Base-by-base conservation (phyloP, 2,797 vertebrate genomes). In the Semotilus atromaculatus region DNA sequence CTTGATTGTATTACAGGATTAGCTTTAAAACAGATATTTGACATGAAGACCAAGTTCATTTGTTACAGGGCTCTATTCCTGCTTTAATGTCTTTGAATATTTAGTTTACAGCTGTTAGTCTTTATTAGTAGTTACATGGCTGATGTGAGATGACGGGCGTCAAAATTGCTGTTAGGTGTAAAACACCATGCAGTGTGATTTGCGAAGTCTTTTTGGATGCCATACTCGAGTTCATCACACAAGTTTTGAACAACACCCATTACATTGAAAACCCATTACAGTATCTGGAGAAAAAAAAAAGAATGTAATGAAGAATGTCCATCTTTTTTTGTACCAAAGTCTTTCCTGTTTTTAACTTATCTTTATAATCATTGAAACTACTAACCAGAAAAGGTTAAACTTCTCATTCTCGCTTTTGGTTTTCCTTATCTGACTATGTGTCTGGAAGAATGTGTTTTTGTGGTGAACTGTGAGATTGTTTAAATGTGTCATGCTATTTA, bases 391-490 rank as follows among this genome's bases (percentile, higher is more conserved):
- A 48, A 31, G 31, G 18, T 40, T 34, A 38, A 51, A 34, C 53
- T 67, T 43, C 62, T 60, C 67, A 58, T 34, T 58, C 71, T 85
- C 40, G 18, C 36, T 73, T 85, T 43, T 75, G 19, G 51, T 76
- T 82, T 77, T 82, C 66, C 84, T 67, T 43, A 19, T 73, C 83
- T 89, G 91, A 90, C 53, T 87, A 87, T 89, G 76, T 90, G 84
- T 89, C 45, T 83, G 89, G 83, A 83, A 90, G 88, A 90, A 86
- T 89, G 83, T 92, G 87, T 89, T 88, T 74, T 53, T 84, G 86
- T 80, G 79, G 85, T 83, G 53, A 86, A 45, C 62, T 64, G 84
- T 26, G 84, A 80, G 83, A 68, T 55, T 87, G 87, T 66, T 1
- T 82, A 66, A 81, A 40, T 75, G 78, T 88, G 86, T 23, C 84